Conservation (phyloP, 1,140 invertebrate species). For the Ceratina australensis region DNA sequence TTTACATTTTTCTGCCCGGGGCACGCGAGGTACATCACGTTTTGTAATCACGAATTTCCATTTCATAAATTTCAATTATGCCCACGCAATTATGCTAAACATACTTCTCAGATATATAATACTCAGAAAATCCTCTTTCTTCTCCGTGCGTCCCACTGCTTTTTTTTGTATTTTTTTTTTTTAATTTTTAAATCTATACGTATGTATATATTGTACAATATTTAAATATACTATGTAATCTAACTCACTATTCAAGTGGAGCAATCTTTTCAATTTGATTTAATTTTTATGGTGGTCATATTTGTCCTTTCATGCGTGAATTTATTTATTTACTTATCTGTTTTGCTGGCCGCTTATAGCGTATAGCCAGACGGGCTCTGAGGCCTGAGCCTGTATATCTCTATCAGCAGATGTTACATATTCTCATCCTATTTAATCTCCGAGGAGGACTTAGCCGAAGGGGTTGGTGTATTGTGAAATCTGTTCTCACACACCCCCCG, state of each 20-base stretch:
- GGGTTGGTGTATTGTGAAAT: too few relatives aligned
- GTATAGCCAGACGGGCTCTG: too few relatives aligned
- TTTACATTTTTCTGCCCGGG: constrained; percentile 17
- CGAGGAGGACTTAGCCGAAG: too few relatives aligned
- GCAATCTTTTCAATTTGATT: constrained; percentile 26
- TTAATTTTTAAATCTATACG: constrained; percentile 34
- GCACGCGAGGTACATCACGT: not conserved
- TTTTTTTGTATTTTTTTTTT: constrained; percentile 15
- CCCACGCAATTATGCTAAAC: constrained; percentile 37
- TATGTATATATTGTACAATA: constrained; percentile 50
- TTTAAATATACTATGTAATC: constrained; percentile 33
- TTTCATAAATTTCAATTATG: constrained; percentile 34
- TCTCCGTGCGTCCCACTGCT: constrained; percentile 53
- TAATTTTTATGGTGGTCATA: not conserved
- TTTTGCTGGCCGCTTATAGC: too few relatives aligned
- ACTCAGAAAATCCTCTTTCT: constrained; percentile 25
- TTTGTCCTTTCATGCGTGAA: not conserved
- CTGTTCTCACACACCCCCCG: too few relatives aligned
- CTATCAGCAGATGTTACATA: too few relatives aligned
- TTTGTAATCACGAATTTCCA: constrained; percentile 27
- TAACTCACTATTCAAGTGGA: constrained; percentile 57
- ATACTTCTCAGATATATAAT: too few relatives aligned
- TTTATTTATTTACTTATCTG: too few relatives aligned
- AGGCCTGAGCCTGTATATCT: too few relatives aligned
- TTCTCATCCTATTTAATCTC: too few relatives aligned